Conservation (phyloP, 2,113 vertebrate genomes). For the Brachirus orientalis region DNA sequence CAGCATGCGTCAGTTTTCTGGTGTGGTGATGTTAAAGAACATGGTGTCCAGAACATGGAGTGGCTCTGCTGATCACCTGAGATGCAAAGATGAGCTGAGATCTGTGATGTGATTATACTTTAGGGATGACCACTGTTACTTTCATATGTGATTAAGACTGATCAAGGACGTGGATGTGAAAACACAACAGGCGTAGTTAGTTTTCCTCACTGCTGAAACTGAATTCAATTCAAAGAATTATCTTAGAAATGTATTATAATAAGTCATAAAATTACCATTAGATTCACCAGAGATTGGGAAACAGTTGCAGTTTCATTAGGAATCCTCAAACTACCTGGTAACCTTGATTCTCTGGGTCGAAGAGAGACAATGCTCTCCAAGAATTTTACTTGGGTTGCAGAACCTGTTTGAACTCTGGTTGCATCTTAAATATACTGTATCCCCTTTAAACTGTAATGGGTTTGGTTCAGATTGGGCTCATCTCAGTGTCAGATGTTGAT, state of each 20-base stretch:
- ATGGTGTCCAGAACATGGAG: background rate
- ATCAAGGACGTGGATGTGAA: background rate
- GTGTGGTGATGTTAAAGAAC: background rate
- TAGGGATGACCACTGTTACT: conserved; percentile 35
- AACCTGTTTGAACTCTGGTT: no score
- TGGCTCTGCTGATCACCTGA: background rate
- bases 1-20: background rate
- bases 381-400: no score
- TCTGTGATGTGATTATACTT: conserved; percentile 17
- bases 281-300: no score
- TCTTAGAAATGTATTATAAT: no score
- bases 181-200: background rate
- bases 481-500: background rate
- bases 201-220: no score
- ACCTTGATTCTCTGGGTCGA: background rate
- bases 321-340: background rate
- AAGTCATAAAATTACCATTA: no score
- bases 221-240: background rate
- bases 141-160: background rate
- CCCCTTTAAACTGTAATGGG: background rate
- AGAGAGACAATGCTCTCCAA: no score
- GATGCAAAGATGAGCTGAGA: background rate
- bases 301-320: no score
- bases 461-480: no score
- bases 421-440: no score